Conservation (phyloP, 2,888 invertebrate genomes). For the Parnassius smintheus region DNA sequence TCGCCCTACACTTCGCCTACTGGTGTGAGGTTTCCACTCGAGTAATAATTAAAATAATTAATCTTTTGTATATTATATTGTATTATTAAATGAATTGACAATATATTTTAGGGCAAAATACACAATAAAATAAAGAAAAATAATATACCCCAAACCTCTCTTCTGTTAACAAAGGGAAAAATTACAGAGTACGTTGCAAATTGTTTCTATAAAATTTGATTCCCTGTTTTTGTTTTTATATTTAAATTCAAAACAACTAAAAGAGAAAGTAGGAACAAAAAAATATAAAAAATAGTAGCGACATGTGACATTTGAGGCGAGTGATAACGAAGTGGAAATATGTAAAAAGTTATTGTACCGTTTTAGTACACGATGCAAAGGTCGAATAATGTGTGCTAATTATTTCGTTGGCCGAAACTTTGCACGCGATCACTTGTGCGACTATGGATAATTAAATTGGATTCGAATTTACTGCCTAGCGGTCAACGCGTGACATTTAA, state of each 20-base stretch:
- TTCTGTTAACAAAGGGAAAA: too few relatives aligned
- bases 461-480: slow-evolving; percentile 1
- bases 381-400: slow-evolving; percentile 28
- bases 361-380: slow-evolving; percentile 27
- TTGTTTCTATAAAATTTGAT: too few relatives aligned
- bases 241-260: not conserved
- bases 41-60: too few relatives aligned
- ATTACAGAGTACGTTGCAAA: too few relatives aligned
- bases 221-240: too few relatives aligned
- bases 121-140: too few relatives aligned
- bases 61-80: too few relatives aligned
- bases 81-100: too few relatives aligned
- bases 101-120: too few relatives aligned
- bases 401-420: slow-evolving; percentile 22
- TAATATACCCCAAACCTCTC: too few relatives aligned
- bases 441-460: slow-evolving; percentile 6
- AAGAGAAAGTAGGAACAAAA: not conserved
- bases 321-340: slow-evolving; percentile 1
- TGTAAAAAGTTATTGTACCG: slow-evolving; percentile 14
- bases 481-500: not conserved
- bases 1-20: too few relatives aligned
- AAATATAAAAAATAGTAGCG: not conserved
- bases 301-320: not conserved
- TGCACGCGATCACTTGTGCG: not conserved
- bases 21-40: too few relatives aligned